A percentile compares a stretch with the other conserved stretches of the same genome.
Evolutionary conservation across 2,888 invertebrate species (phyloP).

Genomic region (Synanthedon vespiformis): DNA sequence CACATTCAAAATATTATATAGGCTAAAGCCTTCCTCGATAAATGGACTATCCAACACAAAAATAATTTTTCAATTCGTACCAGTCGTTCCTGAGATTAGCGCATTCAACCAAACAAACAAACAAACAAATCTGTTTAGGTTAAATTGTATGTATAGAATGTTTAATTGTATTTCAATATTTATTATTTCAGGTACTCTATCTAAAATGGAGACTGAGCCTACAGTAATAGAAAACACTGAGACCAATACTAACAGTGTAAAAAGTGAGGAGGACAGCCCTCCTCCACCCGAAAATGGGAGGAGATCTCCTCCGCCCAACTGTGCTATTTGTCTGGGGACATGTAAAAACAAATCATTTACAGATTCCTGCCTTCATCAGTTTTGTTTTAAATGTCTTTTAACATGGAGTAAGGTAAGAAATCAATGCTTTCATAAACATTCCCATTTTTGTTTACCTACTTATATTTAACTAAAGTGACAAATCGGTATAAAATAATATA

Average conservation of each 20-base stretch:
- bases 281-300: conserved; percentile 44
- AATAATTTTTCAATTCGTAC: too few relatives aligned
- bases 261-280: conserved; percentile 62
- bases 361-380: conserved; percentile 92
- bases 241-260: conserved; percentile 53
- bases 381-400: conserved; percentile 91
- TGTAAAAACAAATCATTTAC: conserved; percentile 91
- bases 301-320: conserved; percentile 84
- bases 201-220: conserved; percentile 40
- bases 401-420: conserved; percentile 88
- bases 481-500: too few relatives aligned
- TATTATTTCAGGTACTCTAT: too few relatives aligned
- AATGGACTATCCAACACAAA: too few relatives aligned
- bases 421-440: neutral
- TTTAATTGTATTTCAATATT: too few relatives aligned
- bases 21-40: too few relatives aligned
- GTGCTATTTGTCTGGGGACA: conserved; percentile 91
- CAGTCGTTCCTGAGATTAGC: too few relatives aligned
- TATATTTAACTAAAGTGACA: neutral
- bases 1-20: too few relatives aligned
- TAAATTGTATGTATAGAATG: too few relatives aligned
- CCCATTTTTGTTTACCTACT: conserved; percentile 1
- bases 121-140: too few relatives aligned
- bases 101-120: too few relatives aligned
- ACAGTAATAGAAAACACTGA: conserved; percentile 39